Base-by-base conservation (phyloP, 2,888 invertebrate species). In the Meiosimyza decipiens region DNA sequence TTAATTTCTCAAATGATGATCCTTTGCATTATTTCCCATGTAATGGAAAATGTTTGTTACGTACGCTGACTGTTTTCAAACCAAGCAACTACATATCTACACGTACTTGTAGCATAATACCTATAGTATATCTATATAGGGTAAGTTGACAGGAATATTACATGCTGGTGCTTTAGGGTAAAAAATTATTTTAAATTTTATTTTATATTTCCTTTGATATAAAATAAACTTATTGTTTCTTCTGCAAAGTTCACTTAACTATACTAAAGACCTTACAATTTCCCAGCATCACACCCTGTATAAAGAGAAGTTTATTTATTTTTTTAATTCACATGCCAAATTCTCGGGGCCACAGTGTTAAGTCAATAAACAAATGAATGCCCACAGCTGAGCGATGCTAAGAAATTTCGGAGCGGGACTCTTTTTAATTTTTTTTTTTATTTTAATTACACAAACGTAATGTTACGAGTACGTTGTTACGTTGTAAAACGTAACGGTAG, bases 401-500 rank as follows among this genome's bases (percentile, higher is more conserved):
- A 16, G 70, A 71, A 72, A 64, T 71, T 73, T n/a, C 16, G 16
- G 40, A n/a, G 12, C 40, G 18, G 72, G 47, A 75, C 71, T 77
- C 69, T 73, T 68, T 28, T 28, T 28, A 3, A 28, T 4, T 3
- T 28, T 28, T 28, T 22, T 28, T 28, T 28, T 51, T 47, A 63
- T 63, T 63, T 62, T 70, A 70, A 70, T 70, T 70, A 63, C 16
- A 54, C 63, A 62, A 49, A 40, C 18, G 47, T 33, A 59, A 73
- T 74, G 74, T 75, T 74, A 76, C 74, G 73, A 50, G 62, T 74
- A 63, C n/a, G 28, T 28, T 28, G 28, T 28, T 28, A 28, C 28
- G 28, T 28, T 28, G 28, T 4, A 28, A 4, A 28, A 28, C 28
- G 54, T 63, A 70, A 70, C 51, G 52, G 51, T 62, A 28, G 12